Base-by-base conservation (phyloP, 2,888 invertebrate genomes). In the Yponomeuta sedellus region DNA sequence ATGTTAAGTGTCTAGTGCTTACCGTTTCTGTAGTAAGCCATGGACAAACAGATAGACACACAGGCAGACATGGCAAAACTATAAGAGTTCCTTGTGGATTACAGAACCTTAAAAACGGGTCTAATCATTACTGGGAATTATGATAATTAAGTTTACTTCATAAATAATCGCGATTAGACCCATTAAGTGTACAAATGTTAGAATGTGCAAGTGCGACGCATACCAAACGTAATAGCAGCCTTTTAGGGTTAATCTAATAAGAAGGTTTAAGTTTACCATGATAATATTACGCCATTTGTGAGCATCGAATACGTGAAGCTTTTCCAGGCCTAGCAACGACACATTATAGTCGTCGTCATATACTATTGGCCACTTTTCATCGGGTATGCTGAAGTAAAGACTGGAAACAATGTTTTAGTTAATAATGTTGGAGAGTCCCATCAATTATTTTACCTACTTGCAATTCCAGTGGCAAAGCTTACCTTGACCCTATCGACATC, bases 231-330 rank as follows among this genome's bases (percentile, higher is more conserved):
- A 25, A 25, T 5, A 25, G 25, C 25, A 25, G 3, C 25, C 25
- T 25, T 25, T 4, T 25, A 25, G 5, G 1, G 25, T 25, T 25
- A 25, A 25, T 25, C 25, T 25, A 2, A 25, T 25, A 16, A 57
- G 19, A 57, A 57, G n/a, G n/a, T 25, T 2, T 25, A 25, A 19
- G 1, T 20, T 69, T 82, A 95, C 95, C 89, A 93, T 86, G 73
- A 94, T 93, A 71, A 97, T 93, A 77, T 95, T 93, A 69, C 94
- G 94, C 94, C 97, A 97, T 91, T 98, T 98, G 70, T 94, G 93
- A 0, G 97, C 93, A 91, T 98, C 97, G 81, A 98, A 97, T 0
- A 97, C 94, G 87, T 98, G 97, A 12, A 96, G 89, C 79, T 94
- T 96, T 81, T 98, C 96, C 68, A 98, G 86, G 12, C 97, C 97